Evolutionary conservation across 1,140 invertebrate species (phyloP), one percentile per base, ranked within the genome.

Genomic region (Tetramorium simillimum): DNA sequence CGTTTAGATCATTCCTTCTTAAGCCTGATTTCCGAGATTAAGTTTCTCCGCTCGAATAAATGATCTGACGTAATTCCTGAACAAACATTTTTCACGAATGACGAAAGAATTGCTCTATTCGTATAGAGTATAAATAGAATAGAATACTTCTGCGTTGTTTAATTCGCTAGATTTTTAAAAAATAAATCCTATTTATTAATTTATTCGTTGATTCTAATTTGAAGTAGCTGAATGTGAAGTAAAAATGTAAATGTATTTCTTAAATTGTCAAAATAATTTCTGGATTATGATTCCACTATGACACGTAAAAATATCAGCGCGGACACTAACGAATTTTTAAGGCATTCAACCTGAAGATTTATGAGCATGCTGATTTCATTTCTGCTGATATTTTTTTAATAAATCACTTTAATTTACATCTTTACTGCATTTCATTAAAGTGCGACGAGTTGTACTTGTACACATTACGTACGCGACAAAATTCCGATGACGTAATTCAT

Each of bases 1-100:
- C 88, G 72, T 87, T 58, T 46, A 67, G 70, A 46, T 16, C 21
- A 18, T 89, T 87, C 88, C 78, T 84, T 87, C 67, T 82, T 33
- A 1, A 33, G 16, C 51, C 33, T 33, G 33, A 33, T 33, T 33
- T 33, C 33, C 60, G 40, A 33, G 49, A 63, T 75, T 60, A 70
- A 86, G 37, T 62, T 62, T 63, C 56, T 12, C 2, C 12, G 43
- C 78, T 62, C 12, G 72, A 87, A 87, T 89, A 85, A 90, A 89
- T 89, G 73, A 86, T 87, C 33, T 73, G 43, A 37, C 49, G 72
- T 80, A 80, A 85, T 75, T 77, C 49, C 51, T 56, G 14, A 58
- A 40, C 49, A n/a, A 67, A 12, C 73, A 76, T 33, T 82, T 16
- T 46, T 33, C 33, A 28, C 14, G 14, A 49, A 28, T 40, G 51